Evolutionary conservation across 2,888 invertebrate species (phyloP), one percentile per base, ranked within the genome.

Genomic region (Drosophila rubida): DNA sequence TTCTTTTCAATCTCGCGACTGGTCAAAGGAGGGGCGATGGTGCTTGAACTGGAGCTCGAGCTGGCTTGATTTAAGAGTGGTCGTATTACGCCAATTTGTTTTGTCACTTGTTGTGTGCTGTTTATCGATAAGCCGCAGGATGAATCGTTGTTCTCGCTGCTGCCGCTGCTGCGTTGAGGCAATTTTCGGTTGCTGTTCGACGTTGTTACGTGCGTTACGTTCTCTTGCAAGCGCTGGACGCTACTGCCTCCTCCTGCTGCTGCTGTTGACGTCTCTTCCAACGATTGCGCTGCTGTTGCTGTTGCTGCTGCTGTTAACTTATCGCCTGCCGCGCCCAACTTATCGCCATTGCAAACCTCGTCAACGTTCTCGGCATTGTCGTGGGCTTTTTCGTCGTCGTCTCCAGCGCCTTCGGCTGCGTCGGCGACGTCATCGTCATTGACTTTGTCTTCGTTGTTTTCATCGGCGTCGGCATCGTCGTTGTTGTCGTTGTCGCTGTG

Each of bases 1-100:
- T 95, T 95, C 90, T 95, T 95, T 87, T 95, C 95, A 55, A 94
- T 93, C 90, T 95, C 95, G 54, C 94, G 92, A 63, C 93, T 93
- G 46, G 94, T 94, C 55, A 95, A 91, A 67, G 91, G 73, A 11
- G 70, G 32, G n/a, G 25, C 25, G 7, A 7, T 65, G n/a, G 69
- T 54, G n/a, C 61, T 42, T n/a, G 50, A 41, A 5, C 44, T 37
- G 16, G 64, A 60, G 46, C 49, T 22, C 59, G 46, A 42, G 41
- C 60, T 41, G 32, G 62, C 48, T 35, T 67, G 57, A 41, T 58
- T 87, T 59, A 88, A 64, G 39, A 91, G 68, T 27, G 94, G 94
- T 9, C 93, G 92, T 89, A 94, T 94, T 70, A 94, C 93, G 62
- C 94, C 94, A 59, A 94, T 92, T 76, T 94, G 94, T 49, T 83